Evolutionary conservation across 1,140 invertebrate genomes (phyloP).

Genomic region (Glomeris maerens): DNA sequence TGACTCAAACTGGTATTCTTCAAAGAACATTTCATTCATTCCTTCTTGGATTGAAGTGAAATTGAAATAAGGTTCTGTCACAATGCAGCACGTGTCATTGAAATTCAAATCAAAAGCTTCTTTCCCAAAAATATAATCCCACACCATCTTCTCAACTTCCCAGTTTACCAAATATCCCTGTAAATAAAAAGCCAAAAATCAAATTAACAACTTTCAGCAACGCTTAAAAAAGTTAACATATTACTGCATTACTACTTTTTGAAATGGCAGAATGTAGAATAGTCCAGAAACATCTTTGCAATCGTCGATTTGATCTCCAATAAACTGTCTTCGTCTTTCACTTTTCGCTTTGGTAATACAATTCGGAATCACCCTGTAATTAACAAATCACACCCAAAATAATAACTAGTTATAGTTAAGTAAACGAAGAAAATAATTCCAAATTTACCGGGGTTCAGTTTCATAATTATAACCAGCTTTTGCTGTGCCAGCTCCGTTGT

Average conservation of each 20-base stretch:
- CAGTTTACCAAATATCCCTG: slow-evolving; percentile 84
- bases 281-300: slow-evolving; percentile 88
- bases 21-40: slow-evolving; percentile 91
- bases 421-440: not conserved
- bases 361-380: slow-evolving; percentile 62
- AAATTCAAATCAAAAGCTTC: slow-evolving; percentile 66
- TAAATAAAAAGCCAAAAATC: slow-evolving; percentile 5
- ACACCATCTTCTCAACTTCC: slow-evolving; percentile 89
- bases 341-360: slow-evolving; percentile 97
- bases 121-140: slow-evolving; percentile 89
- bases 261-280: slow-evolving; percentile 86
- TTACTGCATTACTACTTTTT: slow-evolving; percentile 46
- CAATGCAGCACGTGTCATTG: slow-evolving; percentile 51
- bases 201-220: not conserved
- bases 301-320: slow-evolving; percentile 87
- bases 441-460: slow-evolving; percentile 26
- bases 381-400: not conserved
- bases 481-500: slow-evolving; percentile 30
- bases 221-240: slow-evolving; percentile 9
- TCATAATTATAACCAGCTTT: slow-evolving; percentile 31
- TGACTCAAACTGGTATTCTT: slow-evolving; percentile 85
- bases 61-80: slow-evolving; percentile 92
- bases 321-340: slow-evolving; percentile 79
- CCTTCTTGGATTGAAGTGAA: slow-evolving; percentile 84
- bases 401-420: not conserved